Base-by-base conservation (phyloP, 2,797 vertebrate genomes). In the Artibeus jamaicensis region DNA sequence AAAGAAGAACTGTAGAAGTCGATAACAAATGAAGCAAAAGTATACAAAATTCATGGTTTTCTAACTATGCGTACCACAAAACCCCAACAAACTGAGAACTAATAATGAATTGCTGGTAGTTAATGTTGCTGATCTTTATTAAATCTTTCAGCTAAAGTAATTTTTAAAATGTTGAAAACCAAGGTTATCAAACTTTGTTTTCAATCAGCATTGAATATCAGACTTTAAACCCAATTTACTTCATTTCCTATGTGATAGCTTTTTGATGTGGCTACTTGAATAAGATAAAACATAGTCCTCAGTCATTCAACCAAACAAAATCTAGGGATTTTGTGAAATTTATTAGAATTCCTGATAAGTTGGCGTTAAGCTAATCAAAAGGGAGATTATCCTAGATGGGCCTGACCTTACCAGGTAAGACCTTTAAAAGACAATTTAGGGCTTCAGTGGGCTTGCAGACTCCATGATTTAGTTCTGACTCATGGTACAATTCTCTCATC, bases 11-110 rank as follows among this genome's bases (percentile, higher is more conserved):
- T 55, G 39, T 62, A 34, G 67, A 76, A 50, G 73, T 90, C 94
- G n/a, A 96, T 97, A 97, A 93, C 89, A 94, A 96, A 96, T 96
- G 96, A 94, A 98, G 88, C 4, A 93, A 94, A 98, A 76, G 82
- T 84, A 81, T 55, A 85, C 42, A 95, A 57, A 95, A 42, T 46
- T 92, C 10, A 84, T 85, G 48, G 48, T 78, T 92, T 96, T 96
- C 91, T 96, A 82, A 92, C 93, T 94, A 70, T 87, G 77, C 70
- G 34, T 65, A 62, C 70, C 16, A 57, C 83, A 95, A 95, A 39
- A 89, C 97, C 73, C 73, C 97, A 95, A 95, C 74, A 96, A 97
- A 95, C 32, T 19, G 93, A 97, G 22, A 9, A 96, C 50, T 71
- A 9, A 95, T n/a, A 53, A 74, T 84, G 95, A 95, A 88, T 73